Evolutionary conservation across 2,113 vertebrate species (phyloP), one percentile per base, ranked within the genome.

Genomic region (Turnix velox): DNA sequence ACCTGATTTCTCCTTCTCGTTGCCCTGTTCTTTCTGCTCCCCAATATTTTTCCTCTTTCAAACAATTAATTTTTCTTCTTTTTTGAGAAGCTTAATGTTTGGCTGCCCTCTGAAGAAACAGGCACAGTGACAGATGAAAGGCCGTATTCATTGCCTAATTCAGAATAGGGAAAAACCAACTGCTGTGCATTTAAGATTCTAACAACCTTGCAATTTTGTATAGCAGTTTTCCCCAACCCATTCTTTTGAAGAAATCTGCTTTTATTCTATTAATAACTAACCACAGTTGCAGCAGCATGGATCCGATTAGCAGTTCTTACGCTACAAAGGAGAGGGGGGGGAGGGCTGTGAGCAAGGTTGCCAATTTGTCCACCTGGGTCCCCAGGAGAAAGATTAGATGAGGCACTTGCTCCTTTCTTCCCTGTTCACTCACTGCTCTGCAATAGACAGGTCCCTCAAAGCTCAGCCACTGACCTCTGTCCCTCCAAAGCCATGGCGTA

Each of bases 261-360:
- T 98, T 98, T 98, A 98, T 98, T 98, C 97, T 93, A 95, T 91
- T 98, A 98, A 98, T 98, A 97, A 98, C 97, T 97, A 98, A 96
- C 96, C 97, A 96, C 97, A 96, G 96, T 97, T 96, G 97, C 97
- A 98, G 97, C 98, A 98, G 98, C 97, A 97, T 97, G 98, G 98
- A 98, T 98, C 97, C 97, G 97, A 98, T 98, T 98, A 98, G 97
- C 97, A 96, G 97, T 97, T 98, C 97, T 97, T 96, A 94, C 2
- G 90, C 96, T 95, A 98, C 97, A 98, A 98, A 98, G 95, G 86
- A 91, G 83, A 49, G 77, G 87, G 85, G 28, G 93, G 94, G 90
- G 89, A 90, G 90, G 92, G 95, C 97, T 87, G 95, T 57, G 97
- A 97, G 96, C 97, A 82, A 95, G 94, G 97, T 86, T 98, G 98